These are phyloP conservation scores for Lagocephalus sceleratus DNA, from an alignment of 2,797 vertebrate species.

Conservation along the genomic window DNA sequence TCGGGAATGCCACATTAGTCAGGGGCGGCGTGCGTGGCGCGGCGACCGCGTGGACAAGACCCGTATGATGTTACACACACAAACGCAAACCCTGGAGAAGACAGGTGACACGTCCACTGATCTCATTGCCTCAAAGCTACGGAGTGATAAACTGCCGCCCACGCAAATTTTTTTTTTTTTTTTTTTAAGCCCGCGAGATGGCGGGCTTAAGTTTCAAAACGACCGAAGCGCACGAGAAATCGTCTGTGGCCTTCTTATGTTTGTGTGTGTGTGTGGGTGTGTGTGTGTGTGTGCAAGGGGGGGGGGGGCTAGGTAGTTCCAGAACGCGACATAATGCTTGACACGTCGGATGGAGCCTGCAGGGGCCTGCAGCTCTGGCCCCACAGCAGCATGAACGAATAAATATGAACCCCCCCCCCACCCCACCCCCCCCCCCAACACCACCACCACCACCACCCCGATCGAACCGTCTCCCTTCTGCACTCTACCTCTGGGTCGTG, in stretches of 20 bases:
- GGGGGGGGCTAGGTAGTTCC: slow-evolving; percentile 20
- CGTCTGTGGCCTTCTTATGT: not conserved
- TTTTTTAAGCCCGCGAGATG: slow-evolving; percentile 38
- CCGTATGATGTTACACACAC: slow-evolving; percentile 61
- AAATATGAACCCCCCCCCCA: slow-evolving; percentile 35
- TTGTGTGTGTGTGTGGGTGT: slow-evolving; percentile 30
- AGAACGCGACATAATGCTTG: not conserved
- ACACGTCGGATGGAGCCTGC: no score
- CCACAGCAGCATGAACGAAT: slow-evolving; percentile 7
- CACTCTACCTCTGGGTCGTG: slow-evolving; percentile 43
- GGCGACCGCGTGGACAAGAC: slow-evolving; percentile 63
- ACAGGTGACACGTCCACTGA: slow-evolving; percentile 60
- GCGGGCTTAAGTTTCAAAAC: slow-evolving; percentile 61
- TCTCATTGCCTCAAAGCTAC: slow-evolving; percentile 71
- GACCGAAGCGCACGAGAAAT: slow-evolving; percentile 5
- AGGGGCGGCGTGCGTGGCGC: slow-evolving; percentile 64
- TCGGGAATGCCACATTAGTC: slow-evolving; percentile 80
- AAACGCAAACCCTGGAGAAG: slow-evolving; percentile 35
- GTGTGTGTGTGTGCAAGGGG: no score
- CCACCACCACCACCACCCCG: no score
- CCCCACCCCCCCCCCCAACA: no score
- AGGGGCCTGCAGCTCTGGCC: not conserved
- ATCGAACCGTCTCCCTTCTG: slow-evolving; percentile 43
- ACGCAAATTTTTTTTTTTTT: slow-evolving; percentile 30
- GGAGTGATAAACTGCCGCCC: slow-evolving; percentile 57